Evolutionary conservation across 2,888 invertebrate genomes (phyloP).

Genomic region (Steinernema carpocapsae): DNA sequence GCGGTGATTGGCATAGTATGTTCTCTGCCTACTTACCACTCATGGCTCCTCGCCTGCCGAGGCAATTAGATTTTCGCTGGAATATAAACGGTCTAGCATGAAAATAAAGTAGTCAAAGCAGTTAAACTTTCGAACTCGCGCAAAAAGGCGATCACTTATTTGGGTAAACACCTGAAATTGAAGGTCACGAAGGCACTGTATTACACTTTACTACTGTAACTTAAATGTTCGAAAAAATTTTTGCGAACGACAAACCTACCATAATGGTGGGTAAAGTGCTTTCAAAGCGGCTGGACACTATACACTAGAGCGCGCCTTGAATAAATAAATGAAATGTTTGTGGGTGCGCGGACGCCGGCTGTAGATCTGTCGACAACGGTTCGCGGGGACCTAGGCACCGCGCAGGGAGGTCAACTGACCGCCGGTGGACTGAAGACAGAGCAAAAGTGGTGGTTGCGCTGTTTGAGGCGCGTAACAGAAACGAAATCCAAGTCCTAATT

Average conservation of each 20-base stretch:
- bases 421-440: constrained; percentile 17
- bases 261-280: not conserved
- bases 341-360: constrained; percentile 26
- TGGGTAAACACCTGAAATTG: not conserved
- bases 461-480: not conserved
- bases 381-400: constrained; percentile 14
- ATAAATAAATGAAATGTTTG: constrained; percentile 30
- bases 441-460: constrained; percentile 20
- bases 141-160: too few species aligned
- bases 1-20: constrained; percentile 15
- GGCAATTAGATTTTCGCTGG: too few species aligned
- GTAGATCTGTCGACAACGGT: constrained; percentile 31
- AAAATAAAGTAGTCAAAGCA: too few species aligned
- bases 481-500: constrained; percentile 28
- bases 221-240: not conserved
- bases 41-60: too few species aligned
- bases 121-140: too few species aligned
- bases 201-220: not conserved
- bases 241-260: not conserved
- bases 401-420: constrained; percentile 22
- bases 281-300: constrained; percentile 4
- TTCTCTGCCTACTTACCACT: not conserved
- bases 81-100: too few species aligned
- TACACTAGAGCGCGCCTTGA: constrained; percentile 16
- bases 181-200: constrained; percentile 15